phyloP scores from a whole-genome alignment of 2,888 invertebrate genomes.

The Drosophila glabriapex region DNA sequence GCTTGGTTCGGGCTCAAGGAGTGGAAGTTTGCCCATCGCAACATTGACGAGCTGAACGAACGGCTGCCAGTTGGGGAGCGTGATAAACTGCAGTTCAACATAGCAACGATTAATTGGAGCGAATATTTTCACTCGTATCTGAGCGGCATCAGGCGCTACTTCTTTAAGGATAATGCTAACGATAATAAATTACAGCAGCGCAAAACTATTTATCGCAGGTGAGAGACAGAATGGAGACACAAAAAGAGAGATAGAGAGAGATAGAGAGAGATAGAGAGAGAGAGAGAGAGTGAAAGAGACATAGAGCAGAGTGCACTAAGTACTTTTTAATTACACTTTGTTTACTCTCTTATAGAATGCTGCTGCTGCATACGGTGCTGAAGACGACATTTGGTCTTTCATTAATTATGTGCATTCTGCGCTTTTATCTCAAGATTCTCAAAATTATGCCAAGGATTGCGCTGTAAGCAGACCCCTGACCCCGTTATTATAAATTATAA shows the following conservation, averaged over 20 bases:
- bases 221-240: constrained; percentile 41
- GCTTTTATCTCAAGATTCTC: constrained; percentile 81
- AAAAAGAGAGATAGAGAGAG: constrained; percentile 1
- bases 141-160: constrained; percentile 89
- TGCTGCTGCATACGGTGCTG: constrained; percentile 82
- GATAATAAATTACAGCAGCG: constrained; percentile 82
- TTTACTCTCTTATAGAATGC: constrained; percentile 74
- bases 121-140: constrained; percentile 89
- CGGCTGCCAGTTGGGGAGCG: constrained; percentile 73
- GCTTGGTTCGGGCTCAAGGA: constrained; percentile 85
- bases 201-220: constrained; percentile 84
- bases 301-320: constrained; percentile 56
- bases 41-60: constrained; percentile 84
- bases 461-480: constrained; percentile 45
- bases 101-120: constrained; percentile 89
- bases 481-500: constrained; percentile 71
- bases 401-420: constrained; percentile 83
- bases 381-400: constrained; percentile 83
- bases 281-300: constrained; percentile 6
- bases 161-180: constrained; percentile 89
- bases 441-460: constrained; percentile 80
- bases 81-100: constrained; percentile 86
- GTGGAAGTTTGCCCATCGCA: constrained; percentile 84
- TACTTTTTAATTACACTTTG: constrained; percentile 82
- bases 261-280: constrained; percentile 4